phyloP scores from a whole-genome alignment of 23 tunicate species.

The Aplidium turbinatum region DNA sequence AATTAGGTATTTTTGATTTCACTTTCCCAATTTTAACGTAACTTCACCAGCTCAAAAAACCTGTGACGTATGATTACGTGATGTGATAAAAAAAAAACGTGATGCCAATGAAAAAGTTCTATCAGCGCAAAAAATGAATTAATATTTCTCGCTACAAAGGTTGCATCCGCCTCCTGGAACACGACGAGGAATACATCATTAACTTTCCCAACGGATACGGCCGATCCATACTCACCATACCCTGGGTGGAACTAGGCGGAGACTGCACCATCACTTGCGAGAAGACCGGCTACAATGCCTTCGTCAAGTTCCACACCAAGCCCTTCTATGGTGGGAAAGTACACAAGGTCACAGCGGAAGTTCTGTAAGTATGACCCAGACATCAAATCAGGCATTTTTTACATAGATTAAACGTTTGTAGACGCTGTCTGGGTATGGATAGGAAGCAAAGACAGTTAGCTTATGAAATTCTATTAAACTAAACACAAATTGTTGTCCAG shows the following conservation, averaged over 20 bases:
- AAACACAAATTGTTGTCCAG: no score
- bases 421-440: neutral
- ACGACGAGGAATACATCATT: slow-evolving; percentile 75
- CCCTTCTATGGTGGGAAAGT: slow-evolving; percentile 93
- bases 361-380: slow-evolving; percentile 28
- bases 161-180: slow-evolving; percentile 70
- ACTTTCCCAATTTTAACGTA: no score
- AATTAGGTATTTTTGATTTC: no score
- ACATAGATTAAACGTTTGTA: neutral
- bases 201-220: slow-evolving; percentile 96
- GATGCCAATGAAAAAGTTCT: neutral
- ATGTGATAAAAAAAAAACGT: neutral
- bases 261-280: slow-evolving; percentile 90
- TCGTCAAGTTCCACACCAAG: slow-evolving; percentile 94
- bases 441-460: no score
- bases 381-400: neutral
- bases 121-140: neutral
- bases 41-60: neutral
- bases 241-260: slow-evolving; percentile 98
- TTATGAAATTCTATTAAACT: no score
- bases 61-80: neutral
- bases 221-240: slow-evolving; percentile 90
- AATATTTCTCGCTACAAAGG: slow-evolving; percentile 5
- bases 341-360: slow-evolving; percentile 74
- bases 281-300: slow-evolving; percentile 85